Percentiles rank a stretch among this genome's conserved stretches.
phyloP scores from a whole-genome alignment of 2,797 vertebrate genomes.

The Acanthiza pusilla region DNA sequence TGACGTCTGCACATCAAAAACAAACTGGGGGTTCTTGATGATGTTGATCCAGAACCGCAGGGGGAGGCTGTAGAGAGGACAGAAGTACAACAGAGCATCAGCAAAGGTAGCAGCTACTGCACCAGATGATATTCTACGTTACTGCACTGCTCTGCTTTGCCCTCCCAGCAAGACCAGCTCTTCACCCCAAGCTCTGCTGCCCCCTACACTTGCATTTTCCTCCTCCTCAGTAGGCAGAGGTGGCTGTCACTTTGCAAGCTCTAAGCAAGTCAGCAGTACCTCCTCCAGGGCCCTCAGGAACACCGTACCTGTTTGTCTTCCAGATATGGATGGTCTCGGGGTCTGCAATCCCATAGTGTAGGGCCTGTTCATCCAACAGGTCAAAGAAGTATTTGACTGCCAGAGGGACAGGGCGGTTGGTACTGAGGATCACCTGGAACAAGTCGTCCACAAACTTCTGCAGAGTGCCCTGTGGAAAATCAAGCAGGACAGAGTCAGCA shows the following conservation, averaged over 20 bases:
- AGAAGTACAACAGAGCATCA: background rate
- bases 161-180: background rate
- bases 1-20: constrained; percentile 94
- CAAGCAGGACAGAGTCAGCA: background rate
- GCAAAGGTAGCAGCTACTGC: background rate
- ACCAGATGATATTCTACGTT: background rate
- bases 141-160: background rate
- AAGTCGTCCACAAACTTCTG: constrained; percentile 98
- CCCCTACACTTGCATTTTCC: background rate
- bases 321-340: constrained; percentile 96
- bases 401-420: constrained; percentile 89
- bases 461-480: constrained; percentile 84
- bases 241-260: background rate
- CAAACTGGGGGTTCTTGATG: constrained; percentile 97
- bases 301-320: constrained; percentile 93
- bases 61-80: constrained; percentile 79
- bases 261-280: background rate
- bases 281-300: background rate
- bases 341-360: constrained; percentile 86
- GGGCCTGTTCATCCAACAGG: constrained; percentile 91
- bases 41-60: constrained; percentile 98
- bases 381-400: constrained; percentile 98
- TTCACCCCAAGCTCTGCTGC: background rate
- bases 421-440: constrained; percentile 95
- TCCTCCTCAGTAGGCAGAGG: background rate